Evolutionary conservation across 2,797 vertebrate species (phyloP).

Genomic region (Poeciliopsis gracilis): DNA sequence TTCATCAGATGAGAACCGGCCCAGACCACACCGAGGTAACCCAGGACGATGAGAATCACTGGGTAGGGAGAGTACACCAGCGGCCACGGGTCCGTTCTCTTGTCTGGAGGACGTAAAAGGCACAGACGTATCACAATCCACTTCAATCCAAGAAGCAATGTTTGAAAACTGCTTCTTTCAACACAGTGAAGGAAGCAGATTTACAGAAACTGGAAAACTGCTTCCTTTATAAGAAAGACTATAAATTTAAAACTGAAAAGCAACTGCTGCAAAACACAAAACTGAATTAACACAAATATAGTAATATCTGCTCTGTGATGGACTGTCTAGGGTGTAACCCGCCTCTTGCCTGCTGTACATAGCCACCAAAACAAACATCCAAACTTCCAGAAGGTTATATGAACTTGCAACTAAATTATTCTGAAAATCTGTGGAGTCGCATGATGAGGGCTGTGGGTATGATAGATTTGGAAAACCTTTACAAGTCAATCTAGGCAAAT

Average conservation of each 20-base stretch:
- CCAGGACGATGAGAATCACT: slow-evolving; percentile 68
- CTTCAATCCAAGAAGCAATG: background rate
- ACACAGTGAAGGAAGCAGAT: background rate
- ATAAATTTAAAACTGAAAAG: background rate
- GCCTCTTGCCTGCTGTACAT: no score
- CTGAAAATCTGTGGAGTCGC: background rate
- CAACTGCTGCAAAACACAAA: background rate
- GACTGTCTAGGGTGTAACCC: background rate
- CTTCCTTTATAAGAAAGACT: background rate
- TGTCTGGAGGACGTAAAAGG: slow-evolving; percentile 68
- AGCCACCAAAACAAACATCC: no score
- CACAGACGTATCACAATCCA: background rate
- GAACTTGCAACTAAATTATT: background rate
- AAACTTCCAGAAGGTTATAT: no score
- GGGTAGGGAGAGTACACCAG: slow-evolving; percentile 78
- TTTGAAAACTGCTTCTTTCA: background rate
- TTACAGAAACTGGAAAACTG: background rate
- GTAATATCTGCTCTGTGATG: background rate
- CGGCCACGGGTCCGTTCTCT: slow-evolving; percentile 79
- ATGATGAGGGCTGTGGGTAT: background rate
- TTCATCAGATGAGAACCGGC: slow-evolving; percentile 69
- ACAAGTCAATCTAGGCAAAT: background rate
- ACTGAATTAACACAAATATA: background rate
- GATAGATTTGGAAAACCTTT: background rate
- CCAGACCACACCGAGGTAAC: slow-evolving; percentile 72